Conservation (phyloP, 2,888 invertebrate genomes). For the Drosophila quinaria region DNA sequence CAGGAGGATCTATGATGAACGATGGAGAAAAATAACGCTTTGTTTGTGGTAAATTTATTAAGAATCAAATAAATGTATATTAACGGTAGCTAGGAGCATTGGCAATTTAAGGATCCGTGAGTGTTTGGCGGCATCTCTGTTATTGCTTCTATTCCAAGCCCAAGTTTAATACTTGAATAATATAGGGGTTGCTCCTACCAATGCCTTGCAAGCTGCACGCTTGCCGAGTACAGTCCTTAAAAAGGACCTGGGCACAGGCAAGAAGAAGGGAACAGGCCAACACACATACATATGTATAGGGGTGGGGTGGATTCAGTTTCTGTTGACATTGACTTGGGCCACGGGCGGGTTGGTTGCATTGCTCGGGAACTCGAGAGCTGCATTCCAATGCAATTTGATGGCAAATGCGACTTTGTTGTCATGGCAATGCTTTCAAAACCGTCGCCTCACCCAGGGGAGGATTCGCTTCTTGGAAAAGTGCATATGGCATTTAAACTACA, state of each 20-base stretch:
- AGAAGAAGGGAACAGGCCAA: slow-evolving; percentile 15
- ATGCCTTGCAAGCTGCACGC: slow-evolving; percentile 70
- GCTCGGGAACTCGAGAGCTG: slow-evolving; percentile 42
- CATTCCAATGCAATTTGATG: slow-evolving; percentile 76
- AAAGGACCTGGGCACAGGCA: slow-evolving; percentile 22
- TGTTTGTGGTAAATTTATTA: slow-evolving; percentile 81
- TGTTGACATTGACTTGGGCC: slow-evolving; percentile 76
- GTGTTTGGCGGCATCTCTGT: slow-evolving; percentile 49
- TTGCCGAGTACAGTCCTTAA: slow-evolving; percentile 64
- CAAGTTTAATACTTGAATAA: slow-evolving; percentile 57
- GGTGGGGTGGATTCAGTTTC: slow-evolving; percentile 52
- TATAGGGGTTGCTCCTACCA: slow-evolving; percentile 68
- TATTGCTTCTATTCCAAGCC: slow-evolving; percentile 35
- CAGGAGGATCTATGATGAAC: slow-evolving; percentile 85
- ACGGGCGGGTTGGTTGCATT: slow-evolving; percentile 47
- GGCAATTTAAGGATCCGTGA: slow-evolving; percentile 24
- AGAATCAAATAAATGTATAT: background rate
- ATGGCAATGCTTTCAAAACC: slow-evolving; percentile 41
- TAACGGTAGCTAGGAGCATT: slow-evolving; percentile 1
- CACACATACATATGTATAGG: slow-evolving; percentile 33
- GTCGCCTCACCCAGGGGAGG: slow-evolving; percentile 61
- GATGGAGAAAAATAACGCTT: slow-evolving; percentile 84
- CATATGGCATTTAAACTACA: slow-evolving; percentile 42
- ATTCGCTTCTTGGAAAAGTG: slow-evolving; percentile 68
- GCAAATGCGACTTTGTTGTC: slow-evolving; percentile 55